Percentiles rank a stretch among this genome's conserved stretches.
phyloP scores from a whole-genome alignment of 2,888 invertebrate genomes.

The Melitaea athalia region DNA sequence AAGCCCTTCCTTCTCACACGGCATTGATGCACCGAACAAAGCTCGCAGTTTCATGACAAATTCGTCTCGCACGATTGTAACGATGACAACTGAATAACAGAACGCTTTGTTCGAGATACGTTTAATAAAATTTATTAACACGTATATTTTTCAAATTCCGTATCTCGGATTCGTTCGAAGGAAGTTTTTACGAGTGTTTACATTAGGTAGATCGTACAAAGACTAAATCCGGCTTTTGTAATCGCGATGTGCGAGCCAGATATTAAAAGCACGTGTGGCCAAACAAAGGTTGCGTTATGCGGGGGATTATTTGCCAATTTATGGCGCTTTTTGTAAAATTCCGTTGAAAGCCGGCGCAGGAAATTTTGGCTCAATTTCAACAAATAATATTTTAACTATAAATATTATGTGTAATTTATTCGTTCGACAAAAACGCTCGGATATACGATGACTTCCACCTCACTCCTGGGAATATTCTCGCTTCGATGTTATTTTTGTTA shows the following conservation, averaged over 20 bases:
- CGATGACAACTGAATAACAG: conserved; percentile 61
- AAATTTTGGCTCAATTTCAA: conserved; percentile 82
- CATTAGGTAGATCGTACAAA: conserved; percentile 71
- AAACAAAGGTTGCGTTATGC: conserved; percentile 82
- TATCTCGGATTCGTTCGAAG: conserved; percentile 42
- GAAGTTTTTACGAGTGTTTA: conserved; percentile 75
- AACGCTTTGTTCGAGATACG: conserved; percentile 58
- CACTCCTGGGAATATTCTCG: conserved; percentile 53
- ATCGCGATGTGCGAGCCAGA: conserved; percentile 57
- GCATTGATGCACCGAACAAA: conserved; percentile 68
- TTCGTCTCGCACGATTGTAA: conserved; percentile 73
- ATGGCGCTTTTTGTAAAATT: conserved; percentile 80
- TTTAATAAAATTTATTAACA: conserved; percentile 79
- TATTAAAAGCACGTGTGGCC: conserved; percentile 83
- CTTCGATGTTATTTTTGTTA: conserved; percentile 36
- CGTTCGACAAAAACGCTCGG: conserved; percentile 57
- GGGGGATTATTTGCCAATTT: conserved; percentile 83
- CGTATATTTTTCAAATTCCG: conserved; percentile 43
- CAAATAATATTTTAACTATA: conserved; percentile 79
- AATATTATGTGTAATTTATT: conserved; percentile 69
- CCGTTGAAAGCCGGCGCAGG: conserved; percentile 77
- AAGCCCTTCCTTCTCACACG: conserved; percentile 77
- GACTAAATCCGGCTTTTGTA: conserved; percentile 77
- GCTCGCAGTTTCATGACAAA: conserved; percentile 74
- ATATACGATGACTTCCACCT: conserved; percentile 59